Percentiles rank a stretch among this genome's conserved stretches.
Conservation (phyloP, 2,113 vertebrate genomes). For the mouse (Mus musculus) region GRCm39 chr13:48543501-48544000, state of each 20-base stretch:
- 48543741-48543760: slow-evolving; percentile 39
- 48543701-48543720: slow-evolving; percentile 81
- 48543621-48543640: background rate
- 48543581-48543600: slow-evolving; percentile 1
- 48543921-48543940: slow-evolving; percentile 87
- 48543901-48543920: slow-evolving; percentile 89
- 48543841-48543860: slow-evolving; percentile 85
- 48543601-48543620: background rate
- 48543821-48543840: slow-evolving; percentile 82
- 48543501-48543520: background rate
- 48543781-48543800: slow-evolving; percentile 82
- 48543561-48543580: background rate
- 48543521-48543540: background rate
- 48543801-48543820: slow-evolving; percentile 84
- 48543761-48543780: slow-evolving; percentile 86
- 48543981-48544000: slow-evolving; percentile 26
- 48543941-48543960: slow-evolving; percentile 88
- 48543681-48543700: slow-evolving; percentile 51
- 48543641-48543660: slow-evolving; percentile 52
- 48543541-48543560: background rate
- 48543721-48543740: slow-evolving; percentile 19
- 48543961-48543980: slow-evolving; percentile 81
- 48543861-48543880: slow-evolving; percentile 88
- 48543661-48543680: slow-evolving; percentile 65
- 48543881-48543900: slow-evolving; percentile 90